Evolutionary conservation across 2,113 vertebrate species (phyloP), one percentile per base, ranked within the genome.

Genomic region (Axis porcinus): DNA sequence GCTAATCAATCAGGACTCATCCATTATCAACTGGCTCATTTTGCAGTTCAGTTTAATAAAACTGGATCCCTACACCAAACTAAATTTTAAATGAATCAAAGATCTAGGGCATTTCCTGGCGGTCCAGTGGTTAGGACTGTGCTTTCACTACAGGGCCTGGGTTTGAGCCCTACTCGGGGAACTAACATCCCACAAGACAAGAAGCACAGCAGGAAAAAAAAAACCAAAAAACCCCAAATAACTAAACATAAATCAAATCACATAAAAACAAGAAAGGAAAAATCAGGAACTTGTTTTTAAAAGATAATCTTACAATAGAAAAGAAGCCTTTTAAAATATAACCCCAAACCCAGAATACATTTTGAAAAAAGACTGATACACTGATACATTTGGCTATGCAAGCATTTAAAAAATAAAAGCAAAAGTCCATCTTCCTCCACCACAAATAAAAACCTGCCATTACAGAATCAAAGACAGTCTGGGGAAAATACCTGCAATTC

Each of bases 361-460:
- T 50, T 47, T 30, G 15, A n/a, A 81, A 67, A 52, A 27, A 79
- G n/a, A 13, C 4, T 79, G 47, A 81, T 54, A 33, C 12, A 27
- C 27, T 11, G 40, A 90, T 47, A 90, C 7, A 79, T 74, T 85
- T 97, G 11, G 36, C n/a, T 47, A 64, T 7, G 67, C 54, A 95
- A 93, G 93, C 57, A 90, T 54, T 84, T 85, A 50, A 86, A 97
- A 96, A 94, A 36, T 45, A 43, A 79, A 90, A 94, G 14, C 14
- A 96, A 21, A 81, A 90, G 8, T 30, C 14, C 91, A 78, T 45
- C 10, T 70, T 47, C 5, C 28, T 25, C 13, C 11, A 30, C 30
- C 12, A 28, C 58, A 78, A 36, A 91, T 0, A 27, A 76, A 23
- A 43, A 76, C 8, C 4, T 55, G 82, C 45, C 23, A 52, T 74